A percentile compares a stretch with the other conserved stretches of the same genome.
phyloP scores from a whole-genome alignment of 2,113 vertebrate species.

The Gobio gobio region DNA sequence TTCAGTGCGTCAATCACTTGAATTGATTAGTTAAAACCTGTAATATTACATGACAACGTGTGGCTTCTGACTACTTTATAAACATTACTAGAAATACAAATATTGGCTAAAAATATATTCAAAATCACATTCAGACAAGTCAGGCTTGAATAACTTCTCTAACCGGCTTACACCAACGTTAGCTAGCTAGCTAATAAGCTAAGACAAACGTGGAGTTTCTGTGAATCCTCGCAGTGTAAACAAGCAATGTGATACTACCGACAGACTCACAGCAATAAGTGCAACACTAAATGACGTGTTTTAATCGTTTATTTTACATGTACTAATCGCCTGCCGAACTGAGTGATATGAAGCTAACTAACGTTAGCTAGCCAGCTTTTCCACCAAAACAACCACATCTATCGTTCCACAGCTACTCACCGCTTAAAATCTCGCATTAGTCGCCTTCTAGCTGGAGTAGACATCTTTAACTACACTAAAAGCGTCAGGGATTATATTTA shows the following conservation, averaged over 20 bases:
- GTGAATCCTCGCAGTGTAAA: not conserved
- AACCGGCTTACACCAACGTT: slow-evolving; percentile 5
- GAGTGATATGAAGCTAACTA: not conserved
- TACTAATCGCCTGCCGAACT: not conserved
- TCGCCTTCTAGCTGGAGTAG: slow-evolving; percentile 92
- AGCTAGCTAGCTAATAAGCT: slow-evolving; percentile 1
- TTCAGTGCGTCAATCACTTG: not conserved
- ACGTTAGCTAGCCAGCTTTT: slow-evolving; percentile 21
- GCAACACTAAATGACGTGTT: not conserved
- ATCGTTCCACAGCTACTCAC: slow-evolving; percentile 69
- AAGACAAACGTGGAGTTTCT: not conserved
- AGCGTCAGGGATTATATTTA: slow-evolving; percentile 31
- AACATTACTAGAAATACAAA: not conserved
- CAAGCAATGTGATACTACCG: not conserved
- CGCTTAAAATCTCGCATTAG: slow-evolving; percentile 97
- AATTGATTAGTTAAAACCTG: not conserved
- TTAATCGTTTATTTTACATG: not conserved
- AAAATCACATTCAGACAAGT: not conserved
- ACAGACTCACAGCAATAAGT: not conserved
- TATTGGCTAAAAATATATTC: not conserved
- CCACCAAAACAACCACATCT: slow-evolving; percentile 30
- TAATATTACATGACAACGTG: not conserved
- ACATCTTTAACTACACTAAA: slow-evolving; percentile 75
- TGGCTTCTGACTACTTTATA: not conserved
- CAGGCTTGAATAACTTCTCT: slow-evolving; percentile 24